These are phyloP conservation scores for Balanococcus diminutus DNA, from an alignment of 2,888 invertebrate genomes.

Conservation along the genomic window DNA sequence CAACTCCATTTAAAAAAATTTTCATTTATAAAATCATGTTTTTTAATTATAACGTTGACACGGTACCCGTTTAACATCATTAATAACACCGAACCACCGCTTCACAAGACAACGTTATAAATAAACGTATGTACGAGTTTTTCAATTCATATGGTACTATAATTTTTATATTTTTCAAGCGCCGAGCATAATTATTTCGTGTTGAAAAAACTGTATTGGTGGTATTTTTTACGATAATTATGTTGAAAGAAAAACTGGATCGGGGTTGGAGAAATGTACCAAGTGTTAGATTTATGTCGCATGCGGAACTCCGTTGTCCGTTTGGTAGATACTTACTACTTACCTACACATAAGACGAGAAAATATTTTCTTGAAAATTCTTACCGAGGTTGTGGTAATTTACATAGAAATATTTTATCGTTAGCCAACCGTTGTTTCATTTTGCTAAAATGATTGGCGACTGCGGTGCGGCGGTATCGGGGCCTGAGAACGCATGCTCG, in stretches of 20 bases:
- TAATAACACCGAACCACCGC: conserved; percentile 34
- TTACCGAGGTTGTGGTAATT: background rate
- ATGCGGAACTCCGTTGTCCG: background rate
- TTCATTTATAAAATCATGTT: conserved; percentile 26
- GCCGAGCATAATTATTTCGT: background rate
- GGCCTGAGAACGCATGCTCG: background rate
- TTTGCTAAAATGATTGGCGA: background rate
- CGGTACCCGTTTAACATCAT: conserved; percentile 15
- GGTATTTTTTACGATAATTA: background rate
- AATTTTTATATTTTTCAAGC: background rate
- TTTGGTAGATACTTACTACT: too few species aligned
- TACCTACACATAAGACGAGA: background rate
- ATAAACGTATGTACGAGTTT: conserved; percentile 24
- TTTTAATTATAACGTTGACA: conserved; percentile 40
- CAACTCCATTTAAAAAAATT: background rate
- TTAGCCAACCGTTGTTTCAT: background rate
- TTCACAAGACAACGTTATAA: conserved; percentile 10
- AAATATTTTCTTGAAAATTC: background rate
- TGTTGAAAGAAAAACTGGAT: background rate
- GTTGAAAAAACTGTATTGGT: background rate
- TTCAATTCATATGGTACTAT: background rate
- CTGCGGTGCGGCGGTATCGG: background rate
- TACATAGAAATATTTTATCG: background rate
- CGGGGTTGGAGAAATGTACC: background rate
- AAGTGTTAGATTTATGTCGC: background rate